These are phyloP conservation scores for Cosmia pyralina DNA, from an alignment of 2,888 invertebrate genomes.

Conservation along the genomic window DNA sequence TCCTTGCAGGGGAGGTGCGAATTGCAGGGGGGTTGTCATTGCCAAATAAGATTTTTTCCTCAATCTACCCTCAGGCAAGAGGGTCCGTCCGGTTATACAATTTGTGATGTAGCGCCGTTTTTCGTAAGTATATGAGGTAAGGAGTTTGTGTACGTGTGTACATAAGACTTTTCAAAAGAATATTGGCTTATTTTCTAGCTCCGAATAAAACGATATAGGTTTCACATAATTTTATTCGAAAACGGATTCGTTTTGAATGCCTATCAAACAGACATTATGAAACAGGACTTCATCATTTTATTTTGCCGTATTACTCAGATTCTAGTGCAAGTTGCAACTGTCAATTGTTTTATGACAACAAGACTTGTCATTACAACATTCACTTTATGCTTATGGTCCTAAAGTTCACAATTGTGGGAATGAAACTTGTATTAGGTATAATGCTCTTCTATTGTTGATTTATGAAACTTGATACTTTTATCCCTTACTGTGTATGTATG, in stretches of 20 bases:
- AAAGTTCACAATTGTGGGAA: slow-evolving; percentile 2
- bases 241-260: not conserved
- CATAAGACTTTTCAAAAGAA: not conserved
- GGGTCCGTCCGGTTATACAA: slow-evolving; percentile 82
- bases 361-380: not conserved
- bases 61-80: slow-evolving; percentile 75
- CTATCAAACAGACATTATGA: not conserved
- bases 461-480: slow-evolving; percentile 41
- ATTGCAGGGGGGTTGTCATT: slow-evolving; percentile 82
- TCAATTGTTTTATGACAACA: slow-evolving; percentile 1
- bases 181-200: not conserved
- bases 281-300: not conserved
- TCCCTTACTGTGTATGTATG: slow-evolving; percentile 35
- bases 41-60: slow-evolving; percentile 90
- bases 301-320: not conserved
- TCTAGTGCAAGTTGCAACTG: not conserved
- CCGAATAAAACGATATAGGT: not conserved
- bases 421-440: not conserved
- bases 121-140: slow-evolving; percentile 46
- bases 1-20: slow-evolving; percentile 79
- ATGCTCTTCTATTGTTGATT: slow-evolving; percentile 6
- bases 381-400: not conserved
- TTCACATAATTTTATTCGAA: not conserved
- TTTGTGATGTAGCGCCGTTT: slow-evolving; percentile 74
- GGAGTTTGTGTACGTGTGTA: slow-evolving; percentile 25